Conservation (phyloP, 2,113 vertebrate genomes). For the Hiodon alosoides region DNA sequence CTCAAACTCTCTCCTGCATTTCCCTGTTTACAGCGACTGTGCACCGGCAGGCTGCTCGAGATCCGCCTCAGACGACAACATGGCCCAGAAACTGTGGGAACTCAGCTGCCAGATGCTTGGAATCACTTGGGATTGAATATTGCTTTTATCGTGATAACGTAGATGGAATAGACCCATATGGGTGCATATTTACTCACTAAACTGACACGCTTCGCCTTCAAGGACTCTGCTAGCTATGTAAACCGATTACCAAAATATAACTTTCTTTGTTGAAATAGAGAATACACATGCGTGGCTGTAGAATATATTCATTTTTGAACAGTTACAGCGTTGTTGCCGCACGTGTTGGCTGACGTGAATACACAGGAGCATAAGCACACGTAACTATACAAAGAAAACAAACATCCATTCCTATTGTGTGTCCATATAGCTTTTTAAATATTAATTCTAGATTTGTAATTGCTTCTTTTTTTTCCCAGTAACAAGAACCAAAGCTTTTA, state of each 20-base stretch:
- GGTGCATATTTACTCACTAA: neutral
- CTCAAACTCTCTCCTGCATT: constrained; percentile 19
- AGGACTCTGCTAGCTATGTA: neutral
- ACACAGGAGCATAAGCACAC: neutral
- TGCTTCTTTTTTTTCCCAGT: no score
- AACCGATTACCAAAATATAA: neutral
- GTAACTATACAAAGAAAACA: no score
- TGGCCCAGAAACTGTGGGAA: constrained; percentile 65
- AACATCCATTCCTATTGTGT: no score
- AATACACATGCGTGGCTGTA: neutral
- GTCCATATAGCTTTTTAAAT: no score
- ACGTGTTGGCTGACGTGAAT: neutral
- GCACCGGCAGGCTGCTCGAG: constrained; percentile 54
- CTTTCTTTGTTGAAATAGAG: neutral
- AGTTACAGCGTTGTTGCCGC: neutral
- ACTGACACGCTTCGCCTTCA: neutral
- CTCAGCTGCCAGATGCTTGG: constrained; percentile 61
- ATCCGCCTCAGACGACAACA: constrained; percentile 54
- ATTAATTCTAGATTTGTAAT: no score
- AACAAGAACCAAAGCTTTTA: no score
- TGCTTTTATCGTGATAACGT: no score
- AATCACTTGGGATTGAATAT: constrained; percentile 56
- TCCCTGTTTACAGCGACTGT: constrained; percentile 52
- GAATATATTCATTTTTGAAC: neutral
- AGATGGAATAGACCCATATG: neutral